Base-by-base conservation (phyloP, 2,797 vertebrate genomes). In the Balearica regulorum region DNA sequence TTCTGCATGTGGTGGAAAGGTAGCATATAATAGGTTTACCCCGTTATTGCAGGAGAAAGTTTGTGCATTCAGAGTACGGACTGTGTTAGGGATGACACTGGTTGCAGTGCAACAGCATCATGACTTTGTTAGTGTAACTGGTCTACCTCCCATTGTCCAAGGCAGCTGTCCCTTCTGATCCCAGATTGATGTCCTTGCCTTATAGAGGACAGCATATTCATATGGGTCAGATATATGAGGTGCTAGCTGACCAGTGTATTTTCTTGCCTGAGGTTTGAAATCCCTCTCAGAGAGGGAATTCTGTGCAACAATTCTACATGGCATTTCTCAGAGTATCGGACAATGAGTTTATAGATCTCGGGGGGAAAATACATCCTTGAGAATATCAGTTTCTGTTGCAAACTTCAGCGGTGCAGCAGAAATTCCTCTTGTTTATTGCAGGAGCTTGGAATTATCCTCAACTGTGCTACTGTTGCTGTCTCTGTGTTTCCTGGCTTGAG, bases 151-250 rank as follows among this genome's bases (percentile, higher is more conserved):
- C 3, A 0, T 61, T 84, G 49, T 49, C 54, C n/a, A 69, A 58
- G 13, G 62, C 66, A 79, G 33, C 65, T 88, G 26, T 17, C n/a
- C 21, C 22, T 87, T 69, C 54, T 72, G 43, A 9, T 35, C 5
- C 18, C 53, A 65, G 16, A 18, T 5, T 72, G 49, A 29, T 72
- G 58, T 72, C 72, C 44, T 78, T 79, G 54, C 69, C 41, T 81
- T 69, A 0, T n/a, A 58, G 44, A 72, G 26, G 11, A 65, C 44
- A 5, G 2, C 4, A 0, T 35, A 17, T 29, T 84, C 2, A 0
- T 6, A 2, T 17, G 51, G 54, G 26, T 43, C 70, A 54, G 49
- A 19, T 79, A 54, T 35, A 31, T 69, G 35, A 57, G 9, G 18
- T 84, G n/a, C 43, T 83, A 41, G 33, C 49, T 78, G 55, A 71